Evolutionary conservation across 1,140 invertebrate species (phyloP).

Genomic region (Drosophila persimilis): DNA sequence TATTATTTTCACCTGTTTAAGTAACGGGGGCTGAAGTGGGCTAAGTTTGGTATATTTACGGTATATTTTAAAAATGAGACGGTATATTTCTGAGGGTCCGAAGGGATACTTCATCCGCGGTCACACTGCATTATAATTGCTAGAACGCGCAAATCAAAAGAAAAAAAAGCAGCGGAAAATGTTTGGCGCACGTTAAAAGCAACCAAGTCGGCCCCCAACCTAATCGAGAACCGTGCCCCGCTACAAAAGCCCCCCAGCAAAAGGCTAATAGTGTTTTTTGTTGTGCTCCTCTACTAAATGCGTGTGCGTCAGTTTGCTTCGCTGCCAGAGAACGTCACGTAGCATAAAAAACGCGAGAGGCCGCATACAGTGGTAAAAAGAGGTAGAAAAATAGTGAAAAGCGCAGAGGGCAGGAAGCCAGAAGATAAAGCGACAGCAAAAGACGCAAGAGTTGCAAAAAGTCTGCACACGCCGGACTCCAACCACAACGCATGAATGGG

Average conservation of each 20-base stretch:
- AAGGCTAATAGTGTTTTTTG: slow-evolving; percentile 38
- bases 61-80: too few species aligned
- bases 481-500: slow-evolving; percentile 64
- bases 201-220: slow-evolving; percentile 10
- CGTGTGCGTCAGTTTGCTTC: slow-evolving; percentile 43
- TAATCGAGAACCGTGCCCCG: slow-evolving; percentile 18
- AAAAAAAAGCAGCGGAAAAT: slow-evolving; percentile 48
- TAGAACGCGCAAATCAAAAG: slow-evolving; percentile 30
- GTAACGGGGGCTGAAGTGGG: too few species aligned
- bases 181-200: slow-evolving; percentile 49
- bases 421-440: slow-evolving; percentile 31
- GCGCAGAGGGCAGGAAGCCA: slow-evolving; percentile 35
- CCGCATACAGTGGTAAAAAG: slow-evolving; percentile 15
- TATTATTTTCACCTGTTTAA: too few species aligned
- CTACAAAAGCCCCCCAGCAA: slow-evolving; percentile 5
- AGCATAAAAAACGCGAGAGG: slow-evolving; percentile 60
- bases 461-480: slow-evolving; percentile 24
- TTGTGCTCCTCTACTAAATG: slow-evolving; percentile 38
- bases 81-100: too few species aligned
- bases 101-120: too few species aligned
- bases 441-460: slow-evolving; percentile 37
- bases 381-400: slow-evolving; percentile 43
- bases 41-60: too few species aligned
- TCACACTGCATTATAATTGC: too few species aligned
- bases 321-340: slow-evolving; percentile 56